A percentile compares a stretch with the other conserved stretches of the same genome.
phyloP scores from a whole-genome alignment of 92 coral and sea anemone genomes.

The Porites lobata region DNA sequence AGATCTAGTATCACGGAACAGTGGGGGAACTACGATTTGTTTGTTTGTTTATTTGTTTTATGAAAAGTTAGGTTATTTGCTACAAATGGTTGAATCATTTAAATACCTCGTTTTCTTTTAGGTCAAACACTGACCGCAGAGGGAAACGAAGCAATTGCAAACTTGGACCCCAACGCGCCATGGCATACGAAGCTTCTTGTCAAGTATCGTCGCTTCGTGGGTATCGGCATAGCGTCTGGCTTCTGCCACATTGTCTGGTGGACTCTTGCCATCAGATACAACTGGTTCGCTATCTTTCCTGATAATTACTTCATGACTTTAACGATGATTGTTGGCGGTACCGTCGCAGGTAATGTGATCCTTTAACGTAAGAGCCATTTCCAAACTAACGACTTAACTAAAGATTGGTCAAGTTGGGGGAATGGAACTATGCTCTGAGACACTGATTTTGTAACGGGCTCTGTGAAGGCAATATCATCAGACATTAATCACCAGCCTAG shows the following conservation, averaged over 20 bases:
- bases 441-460: too few species aligned
- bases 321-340: conserved; percentile 47
- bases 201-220: conserved; percentile 57
- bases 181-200: conserved; percentile 54
- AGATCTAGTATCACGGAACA: too few species aligned
- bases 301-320: conserved; percentile 49
- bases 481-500: too few species aligned
- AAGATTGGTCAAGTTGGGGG: not conserved
- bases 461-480: too few species aligned
- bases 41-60: too few species aligned
- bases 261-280: conserved; percentile 56
- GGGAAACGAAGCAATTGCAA: conserved; percentile 19
- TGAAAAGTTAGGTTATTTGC: not conserved
- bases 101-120: not conserved
- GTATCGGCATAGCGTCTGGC: conserved; percentile 39
- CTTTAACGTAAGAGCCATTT: not conserved
- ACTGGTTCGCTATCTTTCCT: conserved; percentile 47
- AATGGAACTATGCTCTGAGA: too few species aligned
- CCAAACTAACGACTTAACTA: not conserved
- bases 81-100: not conserved
- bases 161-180: conserved; percentile 51
- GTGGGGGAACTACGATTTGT: too few species aligned
- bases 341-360: conserved; percentile 46
- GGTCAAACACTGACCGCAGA: conserved; percentile 47
- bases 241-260: conserved; percentile 58